These are phyloP conservation scores for Escarpia spicata DNA, from an alignment of 2,888 invertebrate genomes.

Conservation along the genomic window DNA sequence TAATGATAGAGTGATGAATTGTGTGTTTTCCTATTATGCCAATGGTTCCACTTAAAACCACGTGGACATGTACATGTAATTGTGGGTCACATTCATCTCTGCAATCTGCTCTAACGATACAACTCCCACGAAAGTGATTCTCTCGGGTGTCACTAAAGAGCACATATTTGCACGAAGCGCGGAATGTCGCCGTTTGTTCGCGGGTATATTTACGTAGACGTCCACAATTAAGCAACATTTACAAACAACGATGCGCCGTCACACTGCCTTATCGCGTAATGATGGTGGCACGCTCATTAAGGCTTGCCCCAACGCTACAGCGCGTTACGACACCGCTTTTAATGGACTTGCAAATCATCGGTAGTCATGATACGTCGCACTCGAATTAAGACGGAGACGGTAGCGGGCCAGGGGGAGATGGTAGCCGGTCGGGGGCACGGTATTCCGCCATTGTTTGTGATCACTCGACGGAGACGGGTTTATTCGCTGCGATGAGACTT, in stretches of 20 bases:
- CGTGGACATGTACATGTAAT: neutral
- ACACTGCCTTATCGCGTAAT: neutral
- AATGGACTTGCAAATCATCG: constrained; percentile 13
- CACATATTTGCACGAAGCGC: neutral
- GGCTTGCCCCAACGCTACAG: neutral
- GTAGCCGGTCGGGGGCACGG: neutral
- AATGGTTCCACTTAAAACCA: neutral
- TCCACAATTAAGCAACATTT: neutral
- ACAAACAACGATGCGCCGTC: neutral
- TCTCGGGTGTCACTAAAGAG: neutral
- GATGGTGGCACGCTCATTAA: neutral
- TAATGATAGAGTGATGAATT: too few species aligned
- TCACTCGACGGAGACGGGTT: neutral
- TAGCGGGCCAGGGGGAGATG: neutral
- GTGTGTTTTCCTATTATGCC: too few species aligned
- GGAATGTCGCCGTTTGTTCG: neutral
- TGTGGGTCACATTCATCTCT: neutral
- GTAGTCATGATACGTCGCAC: neutral
- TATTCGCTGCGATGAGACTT: constrained; percentile 4
- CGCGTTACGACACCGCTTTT: neutral
- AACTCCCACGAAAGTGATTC: neutral
- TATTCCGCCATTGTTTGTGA: neutral
- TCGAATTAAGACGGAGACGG: neutral
- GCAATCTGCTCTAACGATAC: neutral
- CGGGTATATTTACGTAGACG: neutral